Evolutionary conservation across 2,113 vertebrate species (phyloP).

Genomic region (Thryonomys swinderianus): DNA sequence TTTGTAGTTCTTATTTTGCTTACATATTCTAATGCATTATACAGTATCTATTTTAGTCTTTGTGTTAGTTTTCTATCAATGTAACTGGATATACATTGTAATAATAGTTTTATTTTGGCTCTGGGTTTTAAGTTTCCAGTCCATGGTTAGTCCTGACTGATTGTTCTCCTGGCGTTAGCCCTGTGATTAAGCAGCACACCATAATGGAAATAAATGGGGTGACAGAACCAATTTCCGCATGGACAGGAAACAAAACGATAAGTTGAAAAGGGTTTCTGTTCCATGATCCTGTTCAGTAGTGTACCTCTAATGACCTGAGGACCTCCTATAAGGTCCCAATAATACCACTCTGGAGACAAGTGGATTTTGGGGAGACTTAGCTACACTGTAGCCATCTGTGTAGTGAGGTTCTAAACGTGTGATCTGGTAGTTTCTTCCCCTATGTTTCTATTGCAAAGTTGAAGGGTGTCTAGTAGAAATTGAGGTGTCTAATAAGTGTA

Average conservation of each 20-base stretch:
- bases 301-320: neutral
- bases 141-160: neutral
- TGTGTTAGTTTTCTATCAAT: neutral
- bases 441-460: neutral
- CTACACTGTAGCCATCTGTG: neutral
- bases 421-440: neutral
- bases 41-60: neutral
- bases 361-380: neutral
- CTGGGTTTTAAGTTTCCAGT: neutral
- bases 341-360: no score
- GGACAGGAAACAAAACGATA: neutral
- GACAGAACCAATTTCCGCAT: neutral
- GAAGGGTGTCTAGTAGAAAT: neutral
- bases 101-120: neutral
- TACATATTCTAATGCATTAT: neutral
- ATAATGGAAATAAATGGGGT: neutral
- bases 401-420: neutral
- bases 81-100: neutral
- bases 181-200: neutral
- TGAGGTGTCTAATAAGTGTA: neutral
- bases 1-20: neutral
- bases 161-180: neutral
- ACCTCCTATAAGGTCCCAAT: no score
- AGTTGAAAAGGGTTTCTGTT: neutral
- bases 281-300: neutral